Conservation (phyloP, 2,888 invertebrate genomes). For the Eupithecia subumbrata region DNA sequence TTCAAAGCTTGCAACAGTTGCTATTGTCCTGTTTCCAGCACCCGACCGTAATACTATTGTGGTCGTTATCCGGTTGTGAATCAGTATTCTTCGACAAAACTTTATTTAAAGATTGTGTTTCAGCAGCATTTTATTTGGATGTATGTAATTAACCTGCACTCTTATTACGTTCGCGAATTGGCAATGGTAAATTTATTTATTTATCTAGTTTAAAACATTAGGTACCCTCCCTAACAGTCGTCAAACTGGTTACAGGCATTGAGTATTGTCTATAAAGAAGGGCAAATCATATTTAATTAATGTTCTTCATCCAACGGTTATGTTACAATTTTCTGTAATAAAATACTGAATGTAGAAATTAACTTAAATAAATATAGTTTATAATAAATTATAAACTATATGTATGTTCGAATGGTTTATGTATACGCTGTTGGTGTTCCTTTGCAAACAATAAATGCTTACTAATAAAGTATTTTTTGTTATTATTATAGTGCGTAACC, state of each 20-base stretch:
- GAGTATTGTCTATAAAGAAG: background rate
- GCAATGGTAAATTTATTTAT: background rate
- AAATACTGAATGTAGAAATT: background rate
- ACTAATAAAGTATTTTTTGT: too few species aligned
- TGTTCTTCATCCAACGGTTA: background rate
- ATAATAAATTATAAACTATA: too few species aligned
- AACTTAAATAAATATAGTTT: too few species aligned
- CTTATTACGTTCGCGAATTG: background rate
- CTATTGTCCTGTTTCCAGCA: conserved; percentile 52
- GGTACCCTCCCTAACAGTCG: background rate
- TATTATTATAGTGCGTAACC: too few species aligned
- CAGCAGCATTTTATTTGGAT: background rate
- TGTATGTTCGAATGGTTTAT: too few species aligned
- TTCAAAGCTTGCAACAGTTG: conserved; percentile 52
- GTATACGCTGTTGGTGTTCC: too few species aligned
- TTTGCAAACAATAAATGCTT: too few species aligned
- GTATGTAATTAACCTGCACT: background rate
- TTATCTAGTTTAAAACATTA: background rate
- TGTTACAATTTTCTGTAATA: background rate
- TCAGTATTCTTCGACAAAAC: conserved; percentile 28
- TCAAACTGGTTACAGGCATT: too few species aligned
- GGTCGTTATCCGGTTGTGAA: conserved; percentile 36
- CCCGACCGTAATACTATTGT: conserved; percentile 42
- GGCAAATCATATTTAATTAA: background rate
- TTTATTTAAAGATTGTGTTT: conserved; percentile 7